Base-by-base conservation (phyloP, 2,888 invertebrate species). In the Nymphalis urticae region DNA sequence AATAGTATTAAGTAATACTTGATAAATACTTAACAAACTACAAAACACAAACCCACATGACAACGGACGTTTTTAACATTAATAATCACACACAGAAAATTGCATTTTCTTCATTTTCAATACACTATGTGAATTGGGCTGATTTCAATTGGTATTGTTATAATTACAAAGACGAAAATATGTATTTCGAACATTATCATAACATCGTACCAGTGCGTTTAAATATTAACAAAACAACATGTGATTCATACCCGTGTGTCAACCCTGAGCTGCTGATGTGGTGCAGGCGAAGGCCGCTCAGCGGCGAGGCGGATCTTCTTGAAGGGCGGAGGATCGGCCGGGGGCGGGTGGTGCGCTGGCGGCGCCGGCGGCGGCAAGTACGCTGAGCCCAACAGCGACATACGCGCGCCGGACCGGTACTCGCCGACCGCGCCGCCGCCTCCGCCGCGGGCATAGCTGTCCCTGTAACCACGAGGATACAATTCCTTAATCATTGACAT, bases 291-390 rank as follows among this genome's bases (percentile, higher is more conserved):
- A 64, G 86, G 84, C 51, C 90, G 80, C 72, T 93, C 90, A 70
- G 94, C 93, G 75, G 93, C 93, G 84, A 95, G 93, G 72, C 95
- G 91, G 84, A 95, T 94, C 93, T 95, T 95, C 91, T 95, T 95
- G 90, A 94, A 94, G 85, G 95, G 94, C 78, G 94, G 94, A 75
- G 94, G 94, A 79, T 93, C 93, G 9, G 92, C 91, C 79, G 85
- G 91, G 72, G 88, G 91, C 73, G 87, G 90, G 77, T 89, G 84
- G 82, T 89, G 89, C 79, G 90, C 80, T 79, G 93, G 80, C 81
- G 93, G 83, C 86, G 88, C 84, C 81, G 93, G 84, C 80, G 92
- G 86, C 76, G 93, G 82, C 80, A 92, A 85, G 93, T 94, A 94
- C 76, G 94, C 93, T 6, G 54, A 56, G 77, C 85, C 86, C 83